Base-by-base conservation (phyloP, 1,140 invertebrate species). In the Drosophila melanica region DNA sequence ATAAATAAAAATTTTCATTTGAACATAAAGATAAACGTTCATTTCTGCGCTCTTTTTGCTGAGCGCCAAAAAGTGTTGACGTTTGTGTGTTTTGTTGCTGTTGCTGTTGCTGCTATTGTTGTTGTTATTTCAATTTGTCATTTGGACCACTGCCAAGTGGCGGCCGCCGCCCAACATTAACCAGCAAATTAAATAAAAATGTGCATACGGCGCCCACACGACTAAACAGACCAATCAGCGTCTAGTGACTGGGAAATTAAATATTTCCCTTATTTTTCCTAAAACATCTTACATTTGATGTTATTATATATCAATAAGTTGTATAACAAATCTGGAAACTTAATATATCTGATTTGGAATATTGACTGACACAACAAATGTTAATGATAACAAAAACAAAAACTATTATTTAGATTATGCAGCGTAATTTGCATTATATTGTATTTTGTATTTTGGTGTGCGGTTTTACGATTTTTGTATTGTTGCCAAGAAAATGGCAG, bases 1-100 rank as follows among this genome's bases (percentile, higher is more conserved):
- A 87, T 84, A 87, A 87, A 87, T 87, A 87, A 89, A 86, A 87
- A 87, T 87, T 84, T 79, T 89, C 82, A 87, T 87, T 89, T 87
- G 59, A 70, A 89, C 79, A 84, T 84, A 79, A 87, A 87, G 82
- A 84, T 89, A 89, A 89, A 84, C 79, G 71, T 75, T 87, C 59
- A 66, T 73, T 81, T 78, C 78, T 86, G 50, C 53, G 23, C 16
- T 39, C 14, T 58, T 58, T 58, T 65, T 45, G 37, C 42, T 37
- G 65, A 55, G 44, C 45, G 37, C 62, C 59, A 75, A 58, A 75
- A 58, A 69, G 57, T 70, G 65, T 59, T 68, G 55, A 4, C 18
- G 44, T 60, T 65, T 42, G 41, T 55, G 72, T 81, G 65, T 80
- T 76, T 75, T 47, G 18, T 10, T 55, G 41, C 10, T 27, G 48